Conservation (phyloP, 2,113 vertebrate species). For the Albula glossodonta region DNA sequence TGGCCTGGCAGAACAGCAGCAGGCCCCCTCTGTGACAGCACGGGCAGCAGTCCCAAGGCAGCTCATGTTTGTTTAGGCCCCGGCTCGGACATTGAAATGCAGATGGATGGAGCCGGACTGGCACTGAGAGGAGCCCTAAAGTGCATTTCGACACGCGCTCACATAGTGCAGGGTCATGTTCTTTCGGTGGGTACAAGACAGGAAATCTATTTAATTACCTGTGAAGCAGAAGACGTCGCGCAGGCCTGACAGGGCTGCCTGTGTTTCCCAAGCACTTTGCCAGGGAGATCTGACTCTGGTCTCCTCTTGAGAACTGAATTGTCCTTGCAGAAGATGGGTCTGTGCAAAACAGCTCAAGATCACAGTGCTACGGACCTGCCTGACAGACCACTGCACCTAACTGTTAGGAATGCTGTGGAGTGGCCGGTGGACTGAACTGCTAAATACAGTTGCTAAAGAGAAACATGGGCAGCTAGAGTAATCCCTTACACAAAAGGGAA, state of each 20-base stretch:
- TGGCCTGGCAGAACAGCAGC: neutral
- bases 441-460: no score
- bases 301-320: conserved; percentile 20
- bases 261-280: conserved; percentile 85
- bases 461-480: no score
- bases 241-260: conserved; percentile 87
- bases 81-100: conserved; percentile 69
- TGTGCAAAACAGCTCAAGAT: neutral
- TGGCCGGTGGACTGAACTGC: neutral
- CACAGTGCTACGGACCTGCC: neutral
- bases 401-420: neutral
- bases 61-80: conserved; percentile 71
- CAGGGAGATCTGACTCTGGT: conserved; percentile 66
- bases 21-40: no score
- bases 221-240: conserved; percentile 92
- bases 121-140: conserved; percentile 82
- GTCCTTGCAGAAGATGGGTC: conserved; percentile 39
- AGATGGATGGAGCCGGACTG: conserved; percentile 48
- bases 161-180: conserved; percentile 91
- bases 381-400: neutral
- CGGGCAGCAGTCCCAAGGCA: conserved; percentile 46
- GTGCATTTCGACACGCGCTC: conserved; percentile 81
- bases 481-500: no score
- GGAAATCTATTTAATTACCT: conserved; percentile 99
- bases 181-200: conserved; percentile 95